Percentiles rank a stretch among this genome's conserved stretches.
phyloP scores from a whole-genome alignment of 1,140 invertebrate genomes.

The Meloidogyne hapla region DNA sequence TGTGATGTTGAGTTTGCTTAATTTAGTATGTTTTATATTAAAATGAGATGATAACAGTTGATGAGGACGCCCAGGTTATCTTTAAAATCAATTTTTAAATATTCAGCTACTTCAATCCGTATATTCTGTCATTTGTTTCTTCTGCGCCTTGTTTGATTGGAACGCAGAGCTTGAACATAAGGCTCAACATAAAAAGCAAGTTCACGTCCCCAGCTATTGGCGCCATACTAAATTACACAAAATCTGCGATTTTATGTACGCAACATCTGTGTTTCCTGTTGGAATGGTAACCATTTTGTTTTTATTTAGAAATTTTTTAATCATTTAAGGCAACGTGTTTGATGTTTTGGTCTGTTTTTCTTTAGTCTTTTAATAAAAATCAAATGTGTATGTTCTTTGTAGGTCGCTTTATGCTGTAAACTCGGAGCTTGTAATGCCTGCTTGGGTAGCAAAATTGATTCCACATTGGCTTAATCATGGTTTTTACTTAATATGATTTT shows the following conservation, averaged over 20 bases:
- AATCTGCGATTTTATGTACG: constrained; percentile 57
- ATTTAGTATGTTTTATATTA: constrained; percentile 46
- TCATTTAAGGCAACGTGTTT: constrained; percentile 24
- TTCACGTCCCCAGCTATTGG: constrained; percentile 53
- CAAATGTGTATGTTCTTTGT: constrained; percentile 29
- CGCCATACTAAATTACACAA: constrained; percentile 48
- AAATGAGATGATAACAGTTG: too few relatives aligned
- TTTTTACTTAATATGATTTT: background rate
- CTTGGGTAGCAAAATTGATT: constrained; percentile 41
- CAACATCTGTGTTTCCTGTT: constrained; percentile 52
- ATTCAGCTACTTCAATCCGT: constrained; percentile 70
- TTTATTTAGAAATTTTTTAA: constrained; percentile 12
- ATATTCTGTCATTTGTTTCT: constrained; percentile 52
- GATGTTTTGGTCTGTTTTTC: constrained; percentile 20
- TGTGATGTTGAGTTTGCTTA: constrained; percentile 60
- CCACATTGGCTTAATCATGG: constrained; percentile 53
- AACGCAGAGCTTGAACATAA: constrained; percentile 42
- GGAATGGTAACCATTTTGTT: constrained; percentile 37
- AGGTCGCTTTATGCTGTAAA: constrained; percentile 45
- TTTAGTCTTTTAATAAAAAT: constrained; percentile 6
- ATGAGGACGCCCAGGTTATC: background rate
- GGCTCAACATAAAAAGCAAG: constrained; percentile 30
- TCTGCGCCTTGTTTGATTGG: constrained; percentile 55
- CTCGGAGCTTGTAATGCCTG: constrained; percentile 50
- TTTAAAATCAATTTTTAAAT: constrained; percentile 10